phyloP scores from a whole-genome alignment of 2,888 invertebrate species.

The Punctoribates punctum region DNA sequence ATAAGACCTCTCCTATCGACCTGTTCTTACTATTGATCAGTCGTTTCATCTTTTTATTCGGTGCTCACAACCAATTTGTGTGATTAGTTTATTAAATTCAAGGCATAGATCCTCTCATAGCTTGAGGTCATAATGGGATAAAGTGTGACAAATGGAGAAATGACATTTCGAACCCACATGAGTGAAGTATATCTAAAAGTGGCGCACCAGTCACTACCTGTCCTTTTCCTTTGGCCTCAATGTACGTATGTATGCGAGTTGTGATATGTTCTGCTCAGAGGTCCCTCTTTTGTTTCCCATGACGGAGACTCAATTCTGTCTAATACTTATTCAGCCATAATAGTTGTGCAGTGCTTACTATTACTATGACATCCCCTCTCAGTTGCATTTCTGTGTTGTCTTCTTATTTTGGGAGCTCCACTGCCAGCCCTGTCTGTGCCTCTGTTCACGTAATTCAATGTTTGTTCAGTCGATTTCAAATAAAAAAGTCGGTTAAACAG shows the following conservation, averaged over 20 bases:
- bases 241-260: no score
- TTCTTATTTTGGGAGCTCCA: neutral
- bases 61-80: neutral
- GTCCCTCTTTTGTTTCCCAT: neutral
- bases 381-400: neutral
- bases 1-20: neutral
- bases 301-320: neutral
- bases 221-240: no score
- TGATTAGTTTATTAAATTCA: conserved; percentile 2
- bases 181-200: no score
- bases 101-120: neutral
- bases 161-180: neutral
- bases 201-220: no score
- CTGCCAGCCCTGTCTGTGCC: neutral
- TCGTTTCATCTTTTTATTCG: neutral
- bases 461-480: conserved; percentile 22
- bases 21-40: neutral
- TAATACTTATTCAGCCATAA: neutral
- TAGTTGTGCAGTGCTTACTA: neutral
- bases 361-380: neutral
- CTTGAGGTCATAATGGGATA: conserved; percentile 8
- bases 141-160: neutral
- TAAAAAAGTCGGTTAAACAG: neutral
- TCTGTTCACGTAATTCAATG: conserved; percentile 18
- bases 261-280: neutral